Evolutionary conservation across 2,888 invertebrate species (phyloP).

Genomic region (Nasonovia ribisnigri): DNA sequence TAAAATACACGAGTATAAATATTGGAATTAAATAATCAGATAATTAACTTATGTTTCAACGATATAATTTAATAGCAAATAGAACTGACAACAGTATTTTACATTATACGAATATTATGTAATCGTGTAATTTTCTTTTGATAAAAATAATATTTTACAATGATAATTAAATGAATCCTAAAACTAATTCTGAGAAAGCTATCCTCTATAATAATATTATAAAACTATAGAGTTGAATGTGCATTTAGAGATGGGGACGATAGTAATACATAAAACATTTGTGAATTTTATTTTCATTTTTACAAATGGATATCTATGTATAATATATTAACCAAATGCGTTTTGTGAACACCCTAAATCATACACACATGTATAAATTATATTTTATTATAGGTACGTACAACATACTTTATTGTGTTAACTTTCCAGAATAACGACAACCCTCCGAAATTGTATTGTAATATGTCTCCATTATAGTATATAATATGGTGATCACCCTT

Average conservation of each 20-base stretch:
- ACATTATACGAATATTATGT: background rate
- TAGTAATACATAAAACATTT: background rate
- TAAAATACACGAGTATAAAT: background rate
- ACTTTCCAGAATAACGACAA: background rate
- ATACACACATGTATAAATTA: background rate
- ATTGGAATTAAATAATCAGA: background rate
- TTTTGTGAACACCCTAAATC: slow-evolving; percentile 12
- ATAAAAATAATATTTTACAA: background rate
- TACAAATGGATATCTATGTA: background rate
- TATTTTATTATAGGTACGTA: background rate
- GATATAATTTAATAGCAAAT: background rate
- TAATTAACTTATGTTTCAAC: background rate
- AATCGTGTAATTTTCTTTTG: background rate
- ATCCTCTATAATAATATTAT: background rate
- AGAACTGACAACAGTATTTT: background rate
- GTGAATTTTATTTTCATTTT: slow-evolving; percentile 20
- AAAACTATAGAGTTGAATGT: background rate
- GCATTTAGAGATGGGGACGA: background rate
- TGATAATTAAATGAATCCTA: background rate
- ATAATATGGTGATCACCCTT: slow-evolving; percentile 1
- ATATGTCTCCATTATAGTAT: slow-evolving; percentile 27
- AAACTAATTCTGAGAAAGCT: background rate
- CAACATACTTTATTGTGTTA: background rate
- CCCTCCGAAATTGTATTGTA: slow-evolving; percentile 12
- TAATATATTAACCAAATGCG: background rate